Evolutionary conservation across 2,113 vertebrate species (phyloP).

Genomic region (Caranx melampygus): DNA sequence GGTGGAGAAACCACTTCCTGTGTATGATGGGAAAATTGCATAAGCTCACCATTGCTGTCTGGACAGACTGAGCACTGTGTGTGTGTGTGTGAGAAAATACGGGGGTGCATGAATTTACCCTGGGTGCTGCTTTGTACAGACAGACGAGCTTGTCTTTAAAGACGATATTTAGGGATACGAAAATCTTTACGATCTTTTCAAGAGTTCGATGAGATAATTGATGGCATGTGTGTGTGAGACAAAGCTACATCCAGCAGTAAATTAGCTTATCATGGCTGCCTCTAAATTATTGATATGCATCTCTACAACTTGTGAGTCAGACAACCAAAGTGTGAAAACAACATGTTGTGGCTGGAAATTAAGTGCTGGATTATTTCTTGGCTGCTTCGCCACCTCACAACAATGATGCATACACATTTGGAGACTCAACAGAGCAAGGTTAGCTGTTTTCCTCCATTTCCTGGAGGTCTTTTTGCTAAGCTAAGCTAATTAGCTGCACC

Average conservation of each 20-base stretch:
- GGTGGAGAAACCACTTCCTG: slow-evolving; percentile 78
- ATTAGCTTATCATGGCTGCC: background rate
- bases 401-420: background rate
- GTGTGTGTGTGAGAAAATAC: slow-evolving; percentile 18
- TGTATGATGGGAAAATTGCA: slow-evolving; percentile 73
- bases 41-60: slow-evolving; percentile 50
- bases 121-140: background rate
- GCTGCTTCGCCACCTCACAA: background rate
- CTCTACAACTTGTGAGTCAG: background rate
- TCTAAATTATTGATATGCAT: background rate
- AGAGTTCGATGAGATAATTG: background rate
- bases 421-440: background rate
- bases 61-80: slow-evolving; percentile 27
- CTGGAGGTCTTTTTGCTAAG: background rate
- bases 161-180: background rate
- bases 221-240: background rate
- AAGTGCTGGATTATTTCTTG: background rate
- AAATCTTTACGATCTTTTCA: background rate
- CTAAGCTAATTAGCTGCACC: background rate
- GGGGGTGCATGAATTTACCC: background rate
- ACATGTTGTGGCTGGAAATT: background rate
- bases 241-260: background rate
- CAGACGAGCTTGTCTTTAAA: background rate
- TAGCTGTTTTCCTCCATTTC: background rate
- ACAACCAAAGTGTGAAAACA: background rate